Evolutionary conservation across 2,888 invertebrate species (phyloP).

Genomic region (Erynnis tages): DNA sequence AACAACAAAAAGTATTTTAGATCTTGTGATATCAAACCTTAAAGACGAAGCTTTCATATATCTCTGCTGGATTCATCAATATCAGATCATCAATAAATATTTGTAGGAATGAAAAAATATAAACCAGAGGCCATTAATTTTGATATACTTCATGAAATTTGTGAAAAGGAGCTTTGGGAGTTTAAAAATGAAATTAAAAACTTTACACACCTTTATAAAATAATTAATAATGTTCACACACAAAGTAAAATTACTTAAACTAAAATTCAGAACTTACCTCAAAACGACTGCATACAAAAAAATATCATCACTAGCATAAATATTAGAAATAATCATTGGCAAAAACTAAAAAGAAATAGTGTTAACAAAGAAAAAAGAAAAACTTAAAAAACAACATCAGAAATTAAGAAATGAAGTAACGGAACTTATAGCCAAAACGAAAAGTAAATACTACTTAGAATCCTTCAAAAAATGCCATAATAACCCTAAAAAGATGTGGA

Average conservation of each 20-base stretch:
- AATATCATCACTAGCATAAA: not conserved
- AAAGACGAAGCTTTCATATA: not conserved
- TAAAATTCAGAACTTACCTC: slow-evolving; percentile 1
- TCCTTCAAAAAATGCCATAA: not conserved
- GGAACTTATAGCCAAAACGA: not conserved
- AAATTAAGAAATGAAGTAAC: slow-evolving; percentile 1
- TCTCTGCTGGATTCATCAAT: not conserved
- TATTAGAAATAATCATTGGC: not conserved
- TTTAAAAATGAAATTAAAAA: not conserved
- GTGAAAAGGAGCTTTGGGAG: not conserved
- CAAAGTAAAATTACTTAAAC: not conserved
- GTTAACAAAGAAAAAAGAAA: not conserved
- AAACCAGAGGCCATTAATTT: not conserved
- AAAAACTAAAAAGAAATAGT: not conserved
- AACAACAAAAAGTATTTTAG: not conserved
- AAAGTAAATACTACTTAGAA: not conserved
- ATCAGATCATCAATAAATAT: not conserved
- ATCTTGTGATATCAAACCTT: not conserved
- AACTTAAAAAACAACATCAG: not conserved
- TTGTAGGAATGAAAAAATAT: not conserved
- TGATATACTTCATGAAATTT: not conserved
- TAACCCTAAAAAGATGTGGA: slow-evolving; percentile 2
- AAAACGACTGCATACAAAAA: not conserved
- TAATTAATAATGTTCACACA: not conserved
- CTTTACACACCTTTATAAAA: not conserved